phyloP scores from a whole-genome alignment of 2,888 invertebrate species.

The Teinopalpus imperialis region DNA sequence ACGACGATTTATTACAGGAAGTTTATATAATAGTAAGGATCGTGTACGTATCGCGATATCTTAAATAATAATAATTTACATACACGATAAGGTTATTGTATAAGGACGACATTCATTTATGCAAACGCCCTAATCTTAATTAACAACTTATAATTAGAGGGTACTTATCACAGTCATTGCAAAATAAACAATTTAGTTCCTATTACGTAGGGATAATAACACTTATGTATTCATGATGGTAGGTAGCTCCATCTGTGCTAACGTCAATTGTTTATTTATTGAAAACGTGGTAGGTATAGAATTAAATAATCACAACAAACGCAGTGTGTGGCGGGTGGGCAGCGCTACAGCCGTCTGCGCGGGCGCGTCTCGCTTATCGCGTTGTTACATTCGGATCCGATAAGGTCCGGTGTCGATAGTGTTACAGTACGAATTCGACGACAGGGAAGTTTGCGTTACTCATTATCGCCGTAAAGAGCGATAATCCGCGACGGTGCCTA shows the following conservation, averaged over 20 bases:
- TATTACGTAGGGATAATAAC: conserved; percentile 28
- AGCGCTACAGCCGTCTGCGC: conserved; percentile 47
- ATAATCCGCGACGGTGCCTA: conserved; percentile 55
- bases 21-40: too few species aligned
- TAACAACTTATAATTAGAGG: not conserved
- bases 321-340: conserved; percentile 42
- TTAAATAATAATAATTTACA: too few species aligned
- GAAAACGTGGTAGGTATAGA: conserved; percentile 56
- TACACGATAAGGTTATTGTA: too few species aligned
- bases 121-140: not conserved
- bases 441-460: conserved; percentile 62
- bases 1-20: too few species aligned
- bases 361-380: conserved; percentile 48
- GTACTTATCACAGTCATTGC: conserved; percentile 18
- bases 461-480: conserved; percentile 62
- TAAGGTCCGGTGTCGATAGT: conserved; percentile 56
- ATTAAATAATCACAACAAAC: conserved; percentile 53
- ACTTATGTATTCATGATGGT: conserved; percentile 36
- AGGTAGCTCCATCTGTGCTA: conserved; percentile 40
- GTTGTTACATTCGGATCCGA: conserved; percentile 53
- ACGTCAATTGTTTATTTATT: conserved; percentile 62
- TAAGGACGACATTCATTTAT: too few species aligned
- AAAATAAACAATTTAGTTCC: conserved; percentile 16
- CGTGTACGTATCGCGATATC: too few species aligned
- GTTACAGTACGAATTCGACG: conserved; percentile 48